Conservation (phyloP, 2,888 invertebrate genomes). For the Acleris holmiana region DNA sequence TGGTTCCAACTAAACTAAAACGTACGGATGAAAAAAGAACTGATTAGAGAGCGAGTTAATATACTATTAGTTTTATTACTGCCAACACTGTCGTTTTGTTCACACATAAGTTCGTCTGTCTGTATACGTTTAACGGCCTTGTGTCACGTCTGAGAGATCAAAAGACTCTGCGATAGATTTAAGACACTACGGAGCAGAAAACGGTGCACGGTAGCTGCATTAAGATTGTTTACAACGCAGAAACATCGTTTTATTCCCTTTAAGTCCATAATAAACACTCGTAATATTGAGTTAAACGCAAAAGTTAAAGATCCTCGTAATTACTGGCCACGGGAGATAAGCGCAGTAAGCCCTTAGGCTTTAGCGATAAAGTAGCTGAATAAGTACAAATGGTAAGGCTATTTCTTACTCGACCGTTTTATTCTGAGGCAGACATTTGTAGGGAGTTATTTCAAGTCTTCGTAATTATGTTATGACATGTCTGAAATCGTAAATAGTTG, state of each 20-base stretch:
- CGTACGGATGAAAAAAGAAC: too few species aligned
- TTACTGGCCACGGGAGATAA: slow-evolving; percentile 17
- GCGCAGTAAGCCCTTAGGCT: slow-evolving; percentile 7
- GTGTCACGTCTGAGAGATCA: slow-evolving; percentile 1
- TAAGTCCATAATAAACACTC: slow-evolving; percentile 10
- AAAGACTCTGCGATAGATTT: not conserved
- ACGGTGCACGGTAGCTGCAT: not conserved
- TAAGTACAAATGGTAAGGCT: slow-evolving; percentile 11
- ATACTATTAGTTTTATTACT: too few species aligned
- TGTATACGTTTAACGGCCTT: not conserved
- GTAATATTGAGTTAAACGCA: slow-evolving; percentile 16
- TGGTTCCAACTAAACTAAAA: too few species aligned
- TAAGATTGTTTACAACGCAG: slow-evolving; percentile 1
- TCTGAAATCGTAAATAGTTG: not conserved
- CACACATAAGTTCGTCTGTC: not conserved
- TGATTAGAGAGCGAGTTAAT: too few species aligned
- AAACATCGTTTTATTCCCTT: not conserved
- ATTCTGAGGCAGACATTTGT: not conserved
- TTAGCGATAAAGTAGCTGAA: slow-evolving; percentile 16
- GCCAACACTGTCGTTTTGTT: too few species aligned
- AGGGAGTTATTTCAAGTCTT: not conserved
- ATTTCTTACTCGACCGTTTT: slow-evolving; percentile 9
- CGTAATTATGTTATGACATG: not conserved
- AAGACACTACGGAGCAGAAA: not conserved
- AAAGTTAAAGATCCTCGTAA: slow-evolving; percentile 24